phyloP scores from a whole-genome alignment of 2,888 invertebrate genomes.

The Caenorhabditis sp. region DNA sequence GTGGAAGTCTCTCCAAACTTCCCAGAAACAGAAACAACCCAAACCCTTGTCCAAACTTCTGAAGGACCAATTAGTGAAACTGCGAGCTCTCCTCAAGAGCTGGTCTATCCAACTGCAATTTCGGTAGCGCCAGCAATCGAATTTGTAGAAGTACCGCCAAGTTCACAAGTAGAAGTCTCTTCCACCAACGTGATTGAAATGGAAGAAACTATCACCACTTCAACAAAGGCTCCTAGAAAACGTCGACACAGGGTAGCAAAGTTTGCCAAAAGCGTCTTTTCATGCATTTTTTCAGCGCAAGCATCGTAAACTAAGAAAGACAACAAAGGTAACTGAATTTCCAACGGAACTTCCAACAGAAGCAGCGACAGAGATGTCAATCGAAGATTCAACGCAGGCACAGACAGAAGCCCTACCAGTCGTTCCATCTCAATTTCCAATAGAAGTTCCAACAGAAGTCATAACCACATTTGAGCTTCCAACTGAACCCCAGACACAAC shows the following conservation, averaged over 20 bases:
- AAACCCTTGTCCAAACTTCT: constrained; percentile 32
- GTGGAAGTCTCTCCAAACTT: background rate
- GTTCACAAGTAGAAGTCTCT: constrained; percentile 42
- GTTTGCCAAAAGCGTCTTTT: too few relatives aligned
- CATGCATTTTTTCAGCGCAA: constrained; percentile 59
- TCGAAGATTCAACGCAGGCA: background rate
- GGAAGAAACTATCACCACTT: constrained; percentile 29
- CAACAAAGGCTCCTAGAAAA: constrained; percentile 38
- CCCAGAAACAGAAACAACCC: background rate
- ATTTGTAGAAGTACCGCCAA: constrained; percentile 39
- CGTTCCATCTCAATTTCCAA: background rate
- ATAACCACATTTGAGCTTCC: constrained; percentile 16
- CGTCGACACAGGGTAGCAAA: constrained; percentile 48
- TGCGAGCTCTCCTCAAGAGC: constrained; percentile 23
- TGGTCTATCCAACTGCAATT: constrained; percentile 28
- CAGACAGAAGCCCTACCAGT: constrained; percentile 28
- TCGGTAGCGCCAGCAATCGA: constrained; percentile 28
- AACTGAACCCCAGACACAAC: constrained; percentile 12
- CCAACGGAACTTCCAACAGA: background rate
- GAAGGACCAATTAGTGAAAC: constrained; percentile 9
- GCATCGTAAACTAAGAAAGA: constrained; percentile 48
- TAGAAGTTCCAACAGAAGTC: constrained; percentile 10
- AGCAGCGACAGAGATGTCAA: background rate
- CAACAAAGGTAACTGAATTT: constrained; percentile 24
- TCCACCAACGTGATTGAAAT: constrained; percentile 19